These are phyloP conservation scores for Myiotriccus ornatus DNA, from an alignment of 2,797 vertebrate genomes.

Conservation along the genomic window DNA sequence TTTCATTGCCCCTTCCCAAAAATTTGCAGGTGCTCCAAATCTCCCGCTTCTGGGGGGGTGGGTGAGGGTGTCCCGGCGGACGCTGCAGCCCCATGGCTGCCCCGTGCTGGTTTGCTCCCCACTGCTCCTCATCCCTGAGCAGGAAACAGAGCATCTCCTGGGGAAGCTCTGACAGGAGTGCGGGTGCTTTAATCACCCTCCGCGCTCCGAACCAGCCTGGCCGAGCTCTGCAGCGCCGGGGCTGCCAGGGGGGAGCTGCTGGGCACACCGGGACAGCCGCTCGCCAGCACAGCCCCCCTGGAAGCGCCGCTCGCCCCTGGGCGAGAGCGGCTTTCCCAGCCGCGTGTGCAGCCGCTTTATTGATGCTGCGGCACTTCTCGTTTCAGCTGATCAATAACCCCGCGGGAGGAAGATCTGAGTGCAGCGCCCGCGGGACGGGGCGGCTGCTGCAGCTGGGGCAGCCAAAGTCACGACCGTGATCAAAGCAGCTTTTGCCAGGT, in stretches of 20 bases:
- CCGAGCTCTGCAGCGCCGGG: neutral
- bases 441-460: neutral
- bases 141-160: neutral
- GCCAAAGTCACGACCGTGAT: neutral
- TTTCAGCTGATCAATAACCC: neutral
- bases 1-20: neutral
- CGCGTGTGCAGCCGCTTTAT: neutral
- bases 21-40: neutral
- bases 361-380: neutral
- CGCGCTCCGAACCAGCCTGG: accelerated
- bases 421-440: neutral
- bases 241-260: neutral
- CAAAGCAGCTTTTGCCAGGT: neutral
- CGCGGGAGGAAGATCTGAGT: neutral
- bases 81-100: neutral
- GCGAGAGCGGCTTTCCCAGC: neutral
- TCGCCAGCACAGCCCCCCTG: neutral
- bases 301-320: accelerated
- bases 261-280: accelerated
- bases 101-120: accelerated
- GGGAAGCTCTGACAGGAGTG: neutral
- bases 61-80: accelerated
- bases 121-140: too few species aligned
- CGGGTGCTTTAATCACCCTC: neutral
- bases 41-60: neutral